A percentile compares a stretch with the other conserved stretches of the same genome.
Conservation (phyloP, 2,113 vertebrate species). For the Oceanodroma tethys region DNA sequence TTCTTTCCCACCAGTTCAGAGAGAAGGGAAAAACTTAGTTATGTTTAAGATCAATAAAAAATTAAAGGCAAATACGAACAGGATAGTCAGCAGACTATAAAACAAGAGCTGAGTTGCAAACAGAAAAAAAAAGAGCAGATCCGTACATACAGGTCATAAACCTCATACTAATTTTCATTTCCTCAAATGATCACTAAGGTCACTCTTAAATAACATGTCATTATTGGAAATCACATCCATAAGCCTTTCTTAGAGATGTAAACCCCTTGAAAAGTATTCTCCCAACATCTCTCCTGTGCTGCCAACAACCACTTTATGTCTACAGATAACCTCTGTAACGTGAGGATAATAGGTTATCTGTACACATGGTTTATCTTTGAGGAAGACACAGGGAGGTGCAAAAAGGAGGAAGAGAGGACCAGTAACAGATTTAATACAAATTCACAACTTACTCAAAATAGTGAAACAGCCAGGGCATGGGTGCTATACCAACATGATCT, state of each 20-base stretch:
- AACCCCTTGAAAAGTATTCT: neutral
- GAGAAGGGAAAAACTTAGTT: neutral
- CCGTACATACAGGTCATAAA: neutral
- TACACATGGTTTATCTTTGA: neutral
- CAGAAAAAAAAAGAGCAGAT: neutral
- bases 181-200: neutral
- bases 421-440: neutral
- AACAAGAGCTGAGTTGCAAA: neutral
- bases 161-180: neutral
- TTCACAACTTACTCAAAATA: neutral
- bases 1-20: neutral
- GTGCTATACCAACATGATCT: neutral
- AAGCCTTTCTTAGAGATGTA: neutral
- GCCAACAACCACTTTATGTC: neutral
- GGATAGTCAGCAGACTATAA: neutral
- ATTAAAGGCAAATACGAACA: neutral
- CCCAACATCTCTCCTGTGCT: neutral
- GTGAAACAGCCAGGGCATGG: neutral
- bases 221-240: neutral
- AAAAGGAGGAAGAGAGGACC: neutral
- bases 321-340: fast-evolving
- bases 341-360: neutral
- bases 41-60: neutral
- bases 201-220: neutral
- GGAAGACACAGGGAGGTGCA: neutral